Conservation (phyloP, 2,797 vertebrate genomes). For the Arremon brunneinucha region DNA sequence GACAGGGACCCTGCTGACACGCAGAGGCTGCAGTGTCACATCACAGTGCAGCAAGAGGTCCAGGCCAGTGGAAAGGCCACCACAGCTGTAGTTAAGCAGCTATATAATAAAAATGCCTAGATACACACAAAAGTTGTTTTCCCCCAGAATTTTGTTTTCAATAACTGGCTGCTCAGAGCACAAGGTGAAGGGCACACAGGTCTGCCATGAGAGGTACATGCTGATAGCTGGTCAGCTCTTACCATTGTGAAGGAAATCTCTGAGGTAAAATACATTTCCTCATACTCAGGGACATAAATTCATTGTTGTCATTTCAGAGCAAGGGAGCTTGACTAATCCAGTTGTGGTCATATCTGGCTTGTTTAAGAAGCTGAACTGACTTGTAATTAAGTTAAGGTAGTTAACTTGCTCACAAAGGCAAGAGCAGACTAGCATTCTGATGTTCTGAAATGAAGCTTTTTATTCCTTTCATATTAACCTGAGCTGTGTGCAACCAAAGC, state of each 20-base stretch:
- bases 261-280: neutral
- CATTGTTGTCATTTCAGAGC: neutral
- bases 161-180: neutral
- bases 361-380: neutral
- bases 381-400: neutral
- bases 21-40: fast-evolving
- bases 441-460: neutral
- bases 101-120: neutral
- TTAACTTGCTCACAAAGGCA: neutral
- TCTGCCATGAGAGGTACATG: neutral
- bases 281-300: neutral
- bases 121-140: neutral
- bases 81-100: neutral
- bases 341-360: neutral
- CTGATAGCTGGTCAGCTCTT: neutral
- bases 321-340: neutral
- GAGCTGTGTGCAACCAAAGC: neutral
- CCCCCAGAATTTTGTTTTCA: neutral
- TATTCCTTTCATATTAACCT: neutral
- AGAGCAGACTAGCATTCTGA: neutral
- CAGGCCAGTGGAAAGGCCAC: neutral
- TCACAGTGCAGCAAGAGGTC: fast-evolving
- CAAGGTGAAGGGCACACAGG: fast-evolving
- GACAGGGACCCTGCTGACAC: fast-evolving
- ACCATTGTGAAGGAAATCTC: neutral